Evolutionary conservation across 2,888 invertebrate genomes (phyloP), one percentile per base, ranked within the genome.

Genomic region (Artemia sinica): DNA sequence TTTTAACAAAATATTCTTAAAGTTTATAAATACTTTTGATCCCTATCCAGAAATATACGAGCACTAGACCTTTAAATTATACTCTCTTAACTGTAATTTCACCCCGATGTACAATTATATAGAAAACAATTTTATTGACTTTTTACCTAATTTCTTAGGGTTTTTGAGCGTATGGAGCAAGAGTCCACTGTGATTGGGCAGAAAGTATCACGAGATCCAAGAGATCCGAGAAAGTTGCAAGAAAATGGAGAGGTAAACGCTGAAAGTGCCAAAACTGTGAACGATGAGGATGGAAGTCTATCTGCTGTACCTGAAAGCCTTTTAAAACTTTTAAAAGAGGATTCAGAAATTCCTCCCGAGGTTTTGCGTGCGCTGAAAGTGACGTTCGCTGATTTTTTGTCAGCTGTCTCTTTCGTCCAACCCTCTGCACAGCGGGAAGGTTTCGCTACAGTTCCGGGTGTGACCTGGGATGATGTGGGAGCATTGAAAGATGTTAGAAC

Each of bases 381-480:
- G 14, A 84, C 84, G 65, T 82, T 87, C 75, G 82, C 84, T 8
- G 93, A 94, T 76, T 91, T 80, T 73, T 72, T 49, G 69, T 81
- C 81, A 73, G 93, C 93, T 7, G 78, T 92, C 49, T 86, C 88
- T 76, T 81, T 84, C 69, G 87, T 93, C 8, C 91, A 92, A 77
- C 96, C 96, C 0, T 91, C 92, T 68, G 88, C 94, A 0, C 95
- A 94, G 75, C 82, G 96, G 73, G 97, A 98, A 81, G 97, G 97
- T 67, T 96, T 98, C 79, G 91, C 91, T 2, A 95, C 95, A 0
- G 92, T 98, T 13, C 97, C 98, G 3, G 92, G 94, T 80, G 91
- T 92, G 1, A 91, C 91, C 1, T 98, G 97, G 97, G 86, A 91
- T 58, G 94, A 98, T 80, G 85, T 98, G 73, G 98, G 98, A 0